Base-by-base conservation (phyloP, 2,888 invertebrate genomes). In the Aphodius sticticus region DNA sequence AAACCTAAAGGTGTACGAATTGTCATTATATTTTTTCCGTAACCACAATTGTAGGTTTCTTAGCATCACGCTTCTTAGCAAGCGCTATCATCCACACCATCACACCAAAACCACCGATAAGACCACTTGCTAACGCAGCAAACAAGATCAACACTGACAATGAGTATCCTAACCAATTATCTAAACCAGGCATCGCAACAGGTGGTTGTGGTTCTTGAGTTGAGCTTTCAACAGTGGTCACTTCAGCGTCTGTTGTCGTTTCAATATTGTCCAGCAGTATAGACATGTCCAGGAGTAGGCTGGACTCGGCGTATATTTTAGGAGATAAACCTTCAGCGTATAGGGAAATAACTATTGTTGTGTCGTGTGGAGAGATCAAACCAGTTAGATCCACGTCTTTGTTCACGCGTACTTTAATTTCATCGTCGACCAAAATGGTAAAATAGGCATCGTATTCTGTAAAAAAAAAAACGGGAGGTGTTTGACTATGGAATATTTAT, bases 361-460 rank as follows among this genome's bases (percentile, higher is more conserved):
- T 38, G 15, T 69, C 6, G 9, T 69, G 16, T 6, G 69, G 35
- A 6, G 16, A 14, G 16, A 77, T n/a, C 16, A 77, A 16, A 14
- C 36, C 69, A 16, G 69, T 3, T 77, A 26, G 74, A 74, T 74
- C 36, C 9, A 36, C n/a, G 16, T 69, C 36, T 69, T 26, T 69
- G 12, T 35, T 5, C 14, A 69, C 6, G 53, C 9, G 9, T 15
- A 77, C 16, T 4, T 77, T 69, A n/a, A 77, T 77, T 69, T 69
- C 69, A 69, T 77, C 77, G 35, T 16, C 69, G 26, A 77, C 14
- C 1, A 9, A 16, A 35, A 77, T 16, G 14, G 14, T 15, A 26
- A 77, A 69, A 26, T 69, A 77, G 6, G 53, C 9, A n/a, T 38
- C 69, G 14, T 74, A 77, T 53, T 79, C 79, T 77, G 53, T 12